Base-by-base conservation (phyloP, 1,140 invertebrate genomes). In the Hypothenemus hampei region DNA sequence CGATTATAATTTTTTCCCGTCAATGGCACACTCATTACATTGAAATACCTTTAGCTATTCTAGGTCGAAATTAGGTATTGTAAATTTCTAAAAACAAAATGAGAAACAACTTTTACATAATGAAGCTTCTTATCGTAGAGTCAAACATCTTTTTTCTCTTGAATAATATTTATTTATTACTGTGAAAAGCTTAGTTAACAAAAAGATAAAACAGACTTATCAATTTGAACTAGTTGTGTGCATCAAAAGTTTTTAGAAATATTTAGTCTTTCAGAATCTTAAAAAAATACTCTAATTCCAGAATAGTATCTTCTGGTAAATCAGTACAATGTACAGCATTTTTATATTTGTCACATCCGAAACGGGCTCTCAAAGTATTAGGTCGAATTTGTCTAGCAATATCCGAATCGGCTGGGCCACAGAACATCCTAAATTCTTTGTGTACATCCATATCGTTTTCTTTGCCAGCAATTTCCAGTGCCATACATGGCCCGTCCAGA, bases 261-360 rank as follows among this genome's bases (percentile, higher is more conserved):
- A 29, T 26, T 29, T 49, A 46, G 18, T 46, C 43, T 46, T 46
- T 46, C 13, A 46, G 19, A 13, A 87, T 86, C 70, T 85, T 87
- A 63, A 87, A 89, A 65, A 87, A 85, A 70, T 87, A 89, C 73
- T 87, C 85, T 37, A 87, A 81, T 77, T 97, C 93, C 49, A 93
- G 71, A 31, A 82, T 64, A 2, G 85, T 85, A 76, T 96, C 93
- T 66, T 93, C 90, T 0, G 82, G 79, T 44, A 97, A 75, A 78
- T 97, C 93, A 23, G 93, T 96, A 66, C 92, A 95, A 70, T 97
- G 93, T 4, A 96, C 75, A 6, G 88, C 91, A 75, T 96, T 97
- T 66, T 86, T 79, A 16, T 93, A 81, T 75, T 86, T 90, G 23
- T 83, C 83, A 37, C 77, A 80, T 0, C 93, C 93, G 75, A 87